Evolutionary conservation across 2,797 vertebrate genomes (phyloP).

Genomic region (Vespertilio murinus): DNA sequence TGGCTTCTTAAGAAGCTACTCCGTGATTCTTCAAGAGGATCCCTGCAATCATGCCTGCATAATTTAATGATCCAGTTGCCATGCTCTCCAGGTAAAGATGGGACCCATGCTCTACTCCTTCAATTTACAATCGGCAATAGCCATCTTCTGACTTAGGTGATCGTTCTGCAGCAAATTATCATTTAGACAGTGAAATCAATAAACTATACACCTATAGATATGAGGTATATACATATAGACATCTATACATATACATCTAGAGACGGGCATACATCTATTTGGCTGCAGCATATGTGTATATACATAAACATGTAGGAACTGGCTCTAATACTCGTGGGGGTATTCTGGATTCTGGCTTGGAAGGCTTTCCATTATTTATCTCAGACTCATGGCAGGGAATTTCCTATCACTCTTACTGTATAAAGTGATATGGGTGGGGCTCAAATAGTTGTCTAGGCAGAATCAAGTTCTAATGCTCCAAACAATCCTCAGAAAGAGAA

Average conservation of each 20-base stretch:
- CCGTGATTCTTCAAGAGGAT: not conserved
- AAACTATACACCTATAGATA: no score
- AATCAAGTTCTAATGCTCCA: slow-evolving; percentile 32
- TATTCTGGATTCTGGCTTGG: not conserved
- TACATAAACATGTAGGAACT: not conserved
- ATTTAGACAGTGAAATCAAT: not conserved
- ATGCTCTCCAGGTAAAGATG: not conserved
- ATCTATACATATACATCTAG: not conserved
- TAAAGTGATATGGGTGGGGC: not conserved
- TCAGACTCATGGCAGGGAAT: not conserved
- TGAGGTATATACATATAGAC: not conserved
- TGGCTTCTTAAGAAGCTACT: not conserved
- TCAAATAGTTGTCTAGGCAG: not conserved
- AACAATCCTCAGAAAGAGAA: slow-evolving; percentile 37
- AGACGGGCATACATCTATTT: not conserved
- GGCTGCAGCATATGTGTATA: not conserved
- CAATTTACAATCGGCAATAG: not conserved
- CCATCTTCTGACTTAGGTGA: not conserved
- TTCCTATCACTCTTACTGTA: accelerated
- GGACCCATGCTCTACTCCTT: not conserved
- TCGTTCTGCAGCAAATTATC: not conserved
- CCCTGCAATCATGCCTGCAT: not conserved
- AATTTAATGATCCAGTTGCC: not conserved
- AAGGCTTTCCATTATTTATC: not conserved
- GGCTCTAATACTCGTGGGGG: not conserved